A percentile compares a stretch with the other conserved stretches of the same genome.
phyloP scores from a whole-genome alignment of 2,797 vertebrate species.

The Myiotriccus ornatus region DNA sequence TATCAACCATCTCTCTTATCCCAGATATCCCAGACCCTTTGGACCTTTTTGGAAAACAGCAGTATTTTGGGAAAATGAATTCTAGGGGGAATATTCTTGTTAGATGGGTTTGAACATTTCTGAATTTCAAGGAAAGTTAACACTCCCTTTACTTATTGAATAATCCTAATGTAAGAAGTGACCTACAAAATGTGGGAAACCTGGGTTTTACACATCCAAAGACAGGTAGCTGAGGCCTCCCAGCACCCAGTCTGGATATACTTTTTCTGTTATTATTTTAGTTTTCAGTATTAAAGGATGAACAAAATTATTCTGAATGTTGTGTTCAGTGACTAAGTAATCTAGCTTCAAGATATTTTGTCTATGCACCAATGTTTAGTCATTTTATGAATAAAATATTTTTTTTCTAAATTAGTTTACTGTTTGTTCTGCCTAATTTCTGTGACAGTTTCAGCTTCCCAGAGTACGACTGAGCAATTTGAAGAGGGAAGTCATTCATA shows the following conservation, averaged over 20 bases:
- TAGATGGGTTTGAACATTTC: not conserved
- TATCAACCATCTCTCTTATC: not conserved
- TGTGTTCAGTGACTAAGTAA: not conserved
- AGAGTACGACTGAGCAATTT: not conserved
- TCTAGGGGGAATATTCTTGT: not conserved
- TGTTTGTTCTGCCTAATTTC: not conserved
- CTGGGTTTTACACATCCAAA: not conserved
- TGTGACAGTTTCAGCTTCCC: not conserved
- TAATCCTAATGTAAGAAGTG: not conserved
- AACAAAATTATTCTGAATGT: not conserved
- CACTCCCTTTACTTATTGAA: not conserved
- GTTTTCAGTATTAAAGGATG: not conserved
- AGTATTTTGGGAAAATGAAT: not conserved
- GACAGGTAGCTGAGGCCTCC: not conserved
- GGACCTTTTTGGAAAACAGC: not conserved
- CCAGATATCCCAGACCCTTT: not conserved
- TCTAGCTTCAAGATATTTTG: not conserved
- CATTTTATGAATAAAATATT: conserved; percentile 37
- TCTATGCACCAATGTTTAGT: not conserved
- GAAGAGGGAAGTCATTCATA: not conserved
- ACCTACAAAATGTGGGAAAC: not conserved
- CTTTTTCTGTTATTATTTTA: not conserved
- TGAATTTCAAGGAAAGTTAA: not conserved
- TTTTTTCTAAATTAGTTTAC: conserved; percentile 7
- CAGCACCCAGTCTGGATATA: not conserved